phyloP scores from a whole-genome alignment of 2,113 vertebrate species.

The Neoarius graeffei region DNA sequence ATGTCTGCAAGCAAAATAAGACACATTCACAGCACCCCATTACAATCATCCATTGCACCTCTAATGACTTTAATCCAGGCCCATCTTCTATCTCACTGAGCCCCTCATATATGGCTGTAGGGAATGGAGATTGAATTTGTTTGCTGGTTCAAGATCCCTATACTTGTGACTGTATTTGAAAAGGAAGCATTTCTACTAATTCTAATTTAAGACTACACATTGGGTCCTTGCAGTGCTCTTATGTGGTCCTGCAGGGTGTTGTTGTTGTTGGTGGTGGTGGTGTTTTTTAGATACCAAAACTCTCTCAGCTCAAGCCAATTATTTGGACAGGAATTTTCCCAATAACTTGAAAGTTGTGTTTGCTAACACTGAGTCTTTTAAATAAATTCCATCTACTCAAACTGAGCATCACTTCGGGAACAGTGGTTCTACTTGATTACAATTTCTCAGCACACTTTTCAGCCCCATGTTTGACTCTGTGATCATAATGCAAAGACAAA shows the following conservation, averaged over 20 bases:
- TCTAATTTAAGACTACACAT: not conserved
- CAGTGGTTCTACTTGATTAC: not conserved
- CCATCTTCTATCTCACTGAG: not conserved
- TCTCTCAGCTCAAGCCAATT: not conserved
- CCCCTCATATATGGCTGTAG: not conserved
- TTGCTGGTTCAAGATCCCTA: not conserved
- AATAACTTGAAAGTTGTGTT: not conserved
- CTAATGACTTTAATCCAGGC: constrained; percentile 18
- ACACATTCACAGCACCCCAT: constrained; percentile 13
- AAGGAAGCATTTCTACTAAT: not conserved
- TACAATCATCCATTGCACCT: not conserved
- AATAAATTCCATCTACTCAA: too few species aligned
- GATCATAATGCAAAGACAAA: too few species aligned
- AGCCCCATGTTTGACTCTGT: not conserved
- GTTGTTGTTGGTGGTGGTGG: too few species aligned
- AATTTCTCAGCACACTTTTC: not conserved
- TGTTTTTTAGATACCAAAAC: not conserved
- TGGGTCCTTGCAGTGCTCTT: not conserved
- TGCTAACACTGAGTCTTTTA: not conserved
- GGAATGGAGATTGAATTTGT: not conserved
- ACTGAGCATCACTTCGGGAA: not conserved
- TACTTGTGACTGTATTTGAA: not conserved
- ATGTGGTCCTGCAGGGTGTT: not conserved
- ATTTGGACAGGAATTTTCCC: not conserved
- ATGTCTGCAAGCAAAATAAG: constrained; percentile 26